These are phyloP conservation scores for Prenolepis imparis DNA, from an alignment of 2,888 invertebrate genomes.

Conservation along the genomic window DNA sequence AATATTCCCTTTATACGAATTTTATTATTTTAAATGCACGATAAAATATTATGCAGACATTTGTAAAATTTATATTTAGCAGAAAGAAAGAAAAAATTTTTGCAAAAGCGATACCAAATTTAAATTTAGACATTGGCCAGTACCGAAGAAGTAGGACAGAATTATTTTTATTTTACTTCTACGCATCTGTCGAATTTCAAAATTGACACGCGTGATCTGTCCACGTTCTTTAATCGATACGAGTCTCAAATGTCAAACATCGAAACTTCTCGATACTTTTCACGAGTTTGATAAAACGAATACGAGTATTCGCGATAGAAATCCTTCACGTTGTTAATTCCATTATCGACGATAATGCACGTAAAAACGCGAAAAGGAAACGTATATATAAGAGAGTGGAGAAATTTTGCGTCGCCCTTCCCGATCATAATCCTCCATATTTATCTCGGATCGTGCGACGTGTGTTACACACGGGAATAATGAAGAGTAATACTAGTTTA, in stretches of 20 bases:
- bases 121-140: no score
- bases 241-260: conserved; percentile 1
- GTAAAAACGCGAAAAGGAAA: conserved; percentile 40
- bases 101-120: no score
- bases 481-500: conserved; percentile 50
- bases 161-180: not conserved
- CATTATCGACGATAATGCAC: conserved; percentile 42
- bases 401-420: conserved; percentile 22
- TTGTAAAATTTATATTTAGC: no score
- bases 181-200: conserved; percentile 5
- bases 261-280: not conserved
- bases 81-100: no score
- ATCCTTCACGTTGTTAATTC: conserved; percentile 22
- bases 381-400: conserved; percentile 30
- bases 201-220: not conserved
- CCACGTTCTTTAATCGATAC: not conserved
- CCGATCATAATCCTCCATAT: conserved; percentile 40
- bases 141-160: not conserved
- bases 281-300: not conserved
- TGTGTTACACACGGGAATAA: conserved; percentile 43
- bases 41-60: not conserved
- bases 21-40: not conserved
- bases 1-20: no score
- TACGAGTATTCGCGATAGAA: not conserved
- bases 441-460: conserved; percentile 50